Evolutionary conservation across 1,140 invertebrate species (phyloP).

Genomic region (Brachionus rotundiformis): DNA sequence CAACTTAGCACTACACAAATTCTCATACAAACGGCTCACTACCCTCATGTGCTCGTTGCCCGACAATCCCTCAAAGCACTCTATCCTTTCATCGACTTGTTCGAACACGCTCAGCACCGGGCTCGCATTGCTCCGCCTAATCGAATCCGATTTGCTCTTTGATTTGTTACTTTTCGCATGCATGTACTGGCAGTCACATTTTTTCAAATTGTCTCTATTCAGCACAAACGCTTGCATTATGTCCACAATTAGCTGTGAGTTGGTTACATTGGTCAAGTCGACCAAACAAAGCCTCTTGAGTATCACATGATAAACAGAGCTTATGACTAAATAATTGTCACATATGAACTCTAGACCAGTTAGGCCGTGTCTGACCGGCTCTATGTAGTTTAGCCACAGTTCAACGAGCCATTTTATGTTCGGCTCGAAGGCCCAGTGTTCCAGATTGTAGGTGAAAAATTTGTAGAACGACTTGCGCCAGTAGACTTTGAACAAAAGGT

Average conservation of each 20-base stretch:
- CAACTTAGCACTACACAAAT: neutral
- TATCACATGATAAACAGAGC: neutral
- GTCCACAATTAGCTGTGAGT: neutral
- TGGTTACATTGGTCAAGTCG: slow-evolving; percentile 1
- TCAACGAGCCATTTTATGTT: slow-evolving; percentile 31
- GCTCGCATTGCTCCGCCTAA: neutral
- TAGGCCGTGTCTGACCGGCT: neutral
- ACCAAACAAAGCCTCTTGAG: neutral
- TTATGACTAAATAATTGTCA: neutral
- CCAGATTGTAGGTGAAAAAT: slow-evolving; percentile 37
- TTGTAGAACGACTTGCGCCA: slow-evolving; percentile 46
- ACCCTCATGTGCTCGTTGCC: neutral
- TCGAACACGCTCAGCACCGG: neutral
- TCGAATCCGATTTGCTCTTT: neutral
- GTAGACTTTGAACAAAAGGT: slow-evolving; percentile 28
- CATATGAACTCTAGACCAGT: neutral
- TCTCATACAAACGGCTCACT: neutral
- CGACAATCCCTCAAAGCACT: neutral
- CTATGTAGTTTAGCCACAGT: slow-evolving; percentile 15
- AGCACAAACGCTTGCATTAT: neutral
- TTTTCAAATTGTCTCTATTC: slow-evolving; percentile 18
- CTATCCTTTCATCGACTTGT: neutral
- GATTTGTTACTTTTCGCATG: neutral
- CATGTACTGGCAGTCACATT: neutral
- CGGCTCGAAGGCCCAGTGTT: neutral